A percentile compares a stretch with the other conserved stretches of the same genome.
Conservation (phyloP, 2,888 invertebrate genomes). For the Tiliacea aurago region DNA sequence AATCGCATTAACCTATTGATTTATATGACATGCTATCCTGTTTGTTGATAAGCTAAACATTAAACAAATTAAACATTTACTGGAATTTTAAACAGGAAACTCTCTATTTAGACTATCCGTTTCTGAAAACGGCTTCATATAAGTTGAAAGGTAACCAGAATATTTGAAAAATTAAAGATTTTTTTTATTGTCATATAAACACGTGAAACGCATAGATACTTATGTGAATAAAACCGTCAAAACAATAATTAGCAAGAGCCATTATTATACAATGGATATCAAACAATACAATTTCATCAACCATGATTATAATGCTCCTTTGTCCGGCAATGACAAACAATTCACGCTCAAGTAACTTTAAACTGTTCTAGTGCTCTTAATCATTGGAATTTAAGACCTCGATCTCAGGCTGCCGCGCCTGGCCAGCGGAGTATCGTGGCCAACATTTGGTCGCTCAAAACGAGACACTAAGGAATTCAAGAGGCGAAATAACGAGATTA, state of each 20-base stretch:
- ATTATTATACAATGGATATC: not conserved
- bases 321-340: conserved; percentile 7
- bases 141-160: not conserved
- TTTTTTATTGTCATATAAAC: not conserved
- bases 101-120: not conserved
- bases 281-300: conserved; percentile 7
- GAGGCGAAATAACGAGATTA: conserved; percentile 26
- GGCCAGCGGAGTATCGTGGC: conserved; percentile 38
- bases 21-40: not conserved
- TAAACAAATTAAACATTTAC: not conserved
- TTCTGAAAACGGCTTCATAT: not conserved
- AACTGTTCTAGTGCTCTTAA: conserved; percentile 38
- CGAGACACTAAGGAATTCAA: conserved; percentile 35
- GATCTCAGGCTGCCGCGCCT: conserved; percentile 31
- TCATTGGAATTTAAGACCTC: conserved; percentile 57
- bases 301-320: not conserved
- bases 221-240: not conserved
- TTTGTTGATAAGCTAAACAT: not conserved
- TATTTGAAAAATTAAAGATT: not conserved
- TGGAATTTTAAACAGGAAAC: not conserved
- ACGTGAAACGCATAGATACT: not conserved
- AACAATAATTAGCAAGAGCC: not conserved
- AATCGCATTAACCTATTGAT: not conserved
- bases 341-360: conserved; percentile 21
- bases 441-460: conserved; percentile 34